Percentiles rank a stretch among this genome's conserved stretches.
phyloP scores from a whole-genome alignment of 2,888 invertebrate genomes.

The Melanotus villosus region DNA sequence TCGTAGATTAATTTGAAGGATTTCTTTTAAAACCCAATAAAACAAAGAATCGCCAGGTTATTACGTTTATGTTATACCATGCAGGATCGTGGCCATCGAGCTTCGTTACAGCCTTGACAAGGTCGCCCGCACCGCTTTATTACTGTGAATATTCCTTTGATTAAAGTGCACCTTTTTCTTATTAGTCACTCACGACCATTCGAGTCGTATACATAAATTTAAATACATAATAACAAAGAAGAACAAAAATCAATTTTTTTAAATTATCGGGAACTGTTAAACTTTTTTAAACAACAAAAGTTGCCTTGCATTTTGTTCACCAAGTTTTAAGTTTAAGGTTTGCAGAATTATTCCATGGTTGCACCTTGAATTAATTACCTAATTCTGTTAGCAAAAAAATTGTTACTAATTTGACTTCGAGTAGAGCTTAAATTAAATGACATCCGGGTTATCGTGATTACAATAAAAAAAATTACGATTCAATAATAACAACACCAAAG shows the following conservation, averaged over 20 bases:
- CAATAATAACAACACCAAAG: conserved; percentile 36
- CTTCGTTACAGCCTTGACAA: conserved; percentile 15
- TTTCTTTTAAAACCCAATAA: conserved; percentile 11
- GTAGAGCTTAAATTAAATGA: background rate
- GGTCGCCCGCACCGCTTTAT: conserved; percentile 8
- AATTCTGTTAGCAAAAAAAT: too few species aligned
- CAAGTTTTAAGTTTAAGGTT: too few species aligned
- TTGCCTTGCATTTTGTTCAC: too few species aligned
- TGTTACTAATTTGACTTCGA: background rate
- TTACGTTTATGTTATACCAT: conserved; percentile 2
- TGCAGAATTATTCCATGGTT: too few species aligned
- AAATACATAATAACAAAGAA: too few species aligned
- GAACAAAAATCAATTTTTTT: too few species aligned
- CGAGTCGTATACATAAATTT: too few species aligned
- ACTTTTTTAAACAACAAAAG: too few species aligned
- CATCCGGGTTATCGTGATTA: conserved; percentile 11
- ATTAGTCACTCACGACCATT: too few species aligned
- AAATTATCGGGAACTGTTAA: too few species aligned
- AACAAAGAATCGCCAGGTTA: background rate
- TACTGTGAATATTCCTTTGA: background rate
- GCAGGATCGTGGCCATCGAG: background rate
- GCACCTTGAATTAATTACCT: too few species aligned
- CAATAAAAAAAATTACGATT: conserved; percentile 20
- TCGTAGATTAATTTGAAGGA: conserved; percentile 12
- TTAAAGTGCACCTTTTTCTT: background rate